Evolutionary conservation across 1,140 invertebrate genomes (phyloP).

Genomic region (Vanessa atalanta): DNA sequence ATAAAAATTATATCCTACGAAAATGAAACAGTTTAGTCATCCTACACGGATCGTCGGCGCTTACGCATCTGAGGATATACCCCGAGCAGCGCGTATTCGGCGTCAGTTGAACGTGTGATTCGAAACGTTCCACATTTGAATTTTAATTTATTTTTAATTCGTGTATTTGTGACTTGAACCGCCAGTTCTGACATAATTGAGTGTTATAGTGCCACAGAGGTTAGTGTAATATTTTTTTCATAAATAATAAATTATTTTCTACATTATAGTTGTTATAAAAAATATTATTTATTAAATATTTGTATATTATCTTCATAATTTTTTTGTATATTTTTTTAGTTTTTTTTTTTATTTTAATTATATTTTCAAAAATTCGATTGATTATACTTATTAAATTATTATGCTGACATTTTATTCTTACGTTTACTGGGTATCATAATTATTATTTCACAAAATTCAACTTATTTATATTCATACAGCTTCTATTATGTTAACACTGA

Average conservation of each 20-base stretch:
- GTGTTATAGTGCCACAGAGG: conserved; percentile 21
- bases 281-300: too few relatives aligned
- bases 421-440: too few relatives aligned
- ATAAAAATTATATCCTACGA: background rate
- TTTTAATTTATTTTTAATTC: conserved; percentile 26
- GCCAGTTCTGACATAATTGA: conserved; percentile 8
- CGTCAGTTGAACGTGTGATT: conserved; percentile 39
- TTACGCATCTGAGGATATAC: conserved; percentile 46
- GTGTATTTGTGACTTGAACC: background rate
- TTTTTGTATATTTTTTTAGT: too few relatives aligned
- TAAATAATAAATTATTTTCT: background rate
- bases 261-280: too few relatives aligned
- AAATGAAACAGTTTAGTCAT: conserved; percentile 15
- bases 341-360: too few relatives aligned
- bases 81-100: conserved; percentile 24
- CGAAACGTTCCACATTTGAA: conserved; percentile 29
- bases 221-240: conserved; percentile 11
- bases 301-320: too few relatives aligned
- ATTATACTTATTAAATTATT: too few relatives aligned
- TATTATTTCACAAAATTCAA: too few relatives aligned
- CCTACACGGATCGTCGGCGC: conserved; percentile 34
- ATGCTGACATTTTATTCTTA: too few relatives aligned
- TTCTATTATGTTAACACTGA: too few relatives aligned
- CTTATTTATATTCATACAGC: too few relatives aligned
- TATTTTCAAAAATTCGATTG: too few relatives aligned